These are phyloP conservation scores for Xestia sexstrigata DNA, from an alignment of 2,888 invertebrate genomes.

Conservation along the genomic window DNA sequence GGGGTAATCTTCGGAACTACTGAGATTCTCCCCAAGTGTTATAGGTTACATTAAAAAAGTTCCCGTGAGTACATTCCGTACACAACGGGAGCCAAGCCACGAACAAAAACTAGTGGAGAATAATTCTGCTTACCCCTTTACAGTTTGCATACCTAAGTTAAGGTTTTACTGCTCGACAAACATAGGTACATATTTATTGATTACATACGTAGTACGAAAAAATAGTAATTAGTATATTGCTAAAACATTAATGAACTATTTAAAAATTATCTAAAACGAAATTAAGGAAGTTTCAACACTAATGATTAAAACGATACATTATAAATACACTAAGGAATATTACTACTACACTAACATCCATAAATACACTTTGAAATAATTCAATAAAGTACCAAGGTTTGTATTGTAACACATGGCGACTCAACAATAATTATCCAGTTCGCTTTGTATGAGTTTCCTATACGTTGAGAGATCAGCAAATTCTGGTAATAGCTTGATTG, in stretches of 20 bases:
- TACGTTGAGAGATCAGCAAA: no score
- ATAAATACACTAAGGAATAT: background rate
- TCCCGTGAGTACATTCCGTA: no score
- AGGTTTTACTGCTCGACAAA: background rate
- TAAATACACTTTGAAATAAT: slow-evolving; percentile 12
- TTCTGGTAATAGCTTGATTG: no score
- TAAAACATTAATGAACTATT: background rate
- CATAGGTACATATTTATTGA: background rate
- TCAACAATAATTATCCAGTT: no score
- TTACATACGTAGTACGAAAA: background rate
- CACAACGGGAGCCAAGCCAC: no score
- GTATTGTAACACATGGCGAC: background rate
- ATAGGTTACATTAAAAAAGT: no score
- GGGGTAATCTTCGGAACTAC: no score
- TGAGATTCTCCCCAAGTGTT: no score
- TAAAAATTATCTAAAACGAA: background rate
- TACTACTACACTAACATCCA: background rate
- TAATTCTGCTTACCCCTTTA: background rate
- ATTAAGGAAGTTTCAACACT: background rate
- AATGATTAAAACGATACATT: background rate
- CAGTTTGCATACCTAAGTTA: background rate
- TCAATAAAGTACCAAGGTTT: background rate
- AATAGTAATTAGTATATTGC: background rate
- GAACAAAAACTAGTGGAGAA: background rate
- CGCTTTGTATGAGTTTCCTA: no score